Percentiles rank a stretch among this genome's conserved stretches.
phyloP scores from a whole-genome alignment of 2,797 vertebrate genomes.

The Mormyrus proboscirostris region DNA sequence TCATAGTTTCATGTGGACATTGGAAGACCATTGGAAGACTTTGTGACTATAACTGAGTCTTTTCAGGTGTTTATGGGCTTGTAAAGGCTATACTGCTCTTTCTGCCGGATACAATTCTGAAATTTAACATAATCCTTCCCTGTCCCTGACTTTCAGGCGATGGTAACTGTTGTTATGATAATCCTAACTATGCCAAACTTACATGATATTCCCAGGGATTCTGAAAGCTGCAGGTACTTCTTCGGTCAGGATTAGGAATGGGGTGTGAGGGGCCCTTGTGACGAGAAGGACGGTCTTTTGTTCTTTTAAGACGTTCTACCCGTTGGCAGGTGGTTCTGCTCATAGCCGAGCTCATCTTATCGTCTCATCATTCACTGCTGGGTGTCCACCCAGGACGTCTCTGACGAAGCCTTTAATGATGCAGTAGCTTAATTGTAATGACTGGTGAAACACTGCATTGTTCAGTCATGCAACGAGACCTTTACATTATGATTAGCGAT shows the following conservation, averaged over 20 bases:
- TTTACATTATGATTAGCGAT: background rate
- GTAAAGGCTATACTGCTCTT: background rate
- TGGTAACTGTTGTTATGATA: background rate
- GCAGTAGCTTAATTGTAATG: background rate
- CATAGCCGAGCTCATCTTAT: background rate
- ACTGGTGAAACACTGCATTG: background rate
- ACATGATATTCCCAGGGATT: background rate
- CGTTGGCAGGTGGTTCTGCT: background rate
- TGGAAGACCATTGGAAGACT: background rate
- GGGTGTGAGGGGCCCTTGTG: background rate
- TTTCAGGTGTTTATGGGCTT: background rate
- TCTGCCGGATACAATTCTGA: background rate
- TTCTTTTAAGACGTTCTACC: slow-evolving; percentile 1
- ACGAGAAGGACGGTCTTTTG: background rate
- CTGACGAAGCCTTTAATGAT: background rate
- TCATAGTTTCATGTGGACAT: background rate
- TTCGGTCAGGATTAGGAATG: slow-evolving; percentile 2
- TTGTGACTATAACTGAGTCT: background rate
- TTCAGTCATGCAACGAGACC: background rate
- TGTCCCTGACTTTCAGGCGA: background rate
- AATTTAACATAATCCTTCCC: background rate
- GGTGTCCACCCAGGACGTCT: slow-evolving; percentile 22
- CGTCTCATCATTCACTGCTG: slow-evolving; percentile 4
- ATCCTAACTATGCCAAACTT: background rate
- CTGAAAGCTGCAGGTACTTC: background rate